A percentile compares a stretch with the other conserved stretches of the same genome.
phyloP scores from a whole-genome alignment of 2,797 vertebrate species.

The Coccyzus lansbergi region DNA sequence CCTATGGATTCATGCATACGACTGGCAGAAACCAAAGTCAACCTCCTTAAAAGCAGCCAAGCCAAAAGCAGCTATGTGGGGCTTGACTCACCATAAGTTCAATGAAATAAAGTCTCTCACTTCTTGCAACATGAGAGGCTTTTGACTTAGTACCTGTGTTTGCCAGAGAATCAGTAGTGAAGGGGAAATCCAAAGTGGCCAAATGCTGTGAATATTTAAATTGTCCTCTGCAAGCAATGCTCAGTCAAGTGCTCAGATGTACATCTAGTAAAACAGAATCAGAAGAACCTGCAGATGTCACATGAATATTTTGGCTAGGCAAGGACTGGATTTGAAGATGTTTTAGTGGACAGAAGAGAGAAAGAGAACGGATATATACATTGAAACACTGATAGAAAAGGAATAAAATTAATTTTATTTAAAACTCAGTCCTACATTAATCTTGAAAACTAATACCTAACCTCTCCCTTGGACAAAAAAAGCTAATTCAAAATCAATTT shows the following conservation, averaged over 20 bases:
- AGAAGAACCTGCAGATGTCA: background rate
- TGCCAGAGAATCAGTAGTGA: background rate
- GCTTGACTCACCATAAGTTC: background rate
- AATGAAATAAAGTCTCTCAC: background rate
- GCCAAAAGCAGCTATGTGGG: background rate
- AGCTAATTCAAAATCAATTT: background rate
- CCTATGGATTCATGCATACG: background rate
- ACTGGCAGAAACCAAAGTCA: background rate
- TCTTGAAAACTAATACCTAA: background rate
- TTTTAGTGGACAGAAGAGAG: background rate
- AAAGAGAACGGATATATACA: background rate
- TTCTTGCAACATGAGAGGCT: background rate
- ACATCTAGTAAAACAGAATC: background rate
- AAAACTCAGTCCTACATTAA: background rate
- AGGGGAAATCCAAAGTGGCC: background rate
- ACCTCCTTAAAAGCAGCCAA: background rate
- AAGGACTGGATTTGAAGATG: background rate
- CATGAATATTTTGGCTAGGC: background rate
- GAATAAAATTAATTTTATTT: background rate
- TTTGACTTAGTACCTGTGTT: background rate
- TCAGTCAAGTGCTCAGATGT: background rate
- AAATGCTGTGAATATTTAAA: background rate
- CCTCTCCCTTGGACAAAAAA: background rate
- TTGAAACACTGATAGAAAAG: background rate
- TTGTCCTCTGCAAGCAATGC: accelerated